Conservation (phyloP, 2,797 vertebrate species). For the Chelidonichthys spinosus region DNA sequence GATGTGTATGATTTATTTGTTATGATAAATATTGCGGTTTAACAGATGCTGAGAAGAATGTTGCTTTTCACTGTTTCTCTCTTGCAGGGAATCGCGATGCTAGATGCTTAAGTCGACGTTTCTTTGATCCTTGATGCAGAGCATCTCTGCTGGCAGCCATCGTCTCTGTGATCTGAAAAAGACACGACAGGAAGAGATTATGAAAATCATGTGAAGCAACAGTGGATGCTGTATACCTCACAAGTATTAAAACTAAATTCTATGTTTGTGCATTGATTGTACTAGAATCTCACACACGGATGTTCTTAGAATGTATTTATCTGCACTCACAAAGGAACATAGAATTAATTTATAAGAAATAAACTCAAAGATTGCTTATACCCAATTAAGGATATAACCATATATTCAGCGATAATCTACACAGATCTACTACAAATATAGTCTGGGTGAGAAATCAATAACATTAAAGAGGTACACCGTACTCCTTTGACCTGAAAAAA, state of each 20-base stretch:
- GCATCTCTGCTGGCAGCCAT: conserved; percentile 43
- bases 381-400: not conserved
- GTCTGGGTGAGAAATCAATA: not conserved
- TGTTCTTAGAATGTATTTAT: not conserved
- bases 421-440: not conserved
- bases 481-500: conserved; percentile 18
- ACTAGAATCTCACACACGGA: not conserved
- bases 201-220: conserved; percentile 35
- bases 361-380: not conserved
- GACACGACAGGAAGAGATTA: conserved; percentile 33
- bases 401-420: not conserved
- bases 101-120: conserved; percentile 12
- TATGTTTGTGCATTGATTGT: not conserved
- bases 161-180: conserved; percentile 68
- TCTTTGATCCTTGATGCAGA: conserved; percentile 28
- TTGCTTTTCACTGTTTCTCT: conserved; percentile 37
- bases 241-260: not conserved
- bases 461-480: not conserved
- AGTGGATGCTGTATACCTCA: not conserved
- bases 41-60: not conserved
- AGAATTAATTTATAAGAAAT: not conserved
- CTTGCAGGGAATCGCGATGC: conserved; percentile 3
- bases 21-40: not conserved
- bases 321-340: not conserved
- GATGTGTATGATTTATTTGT: conserved; percentile 5